A percentile compares a stretch with the other conserved stretches of the same genome.
Conservation (phyloP, 2,888 invertebrate genomes). For the Buathra laborator region DNA sequence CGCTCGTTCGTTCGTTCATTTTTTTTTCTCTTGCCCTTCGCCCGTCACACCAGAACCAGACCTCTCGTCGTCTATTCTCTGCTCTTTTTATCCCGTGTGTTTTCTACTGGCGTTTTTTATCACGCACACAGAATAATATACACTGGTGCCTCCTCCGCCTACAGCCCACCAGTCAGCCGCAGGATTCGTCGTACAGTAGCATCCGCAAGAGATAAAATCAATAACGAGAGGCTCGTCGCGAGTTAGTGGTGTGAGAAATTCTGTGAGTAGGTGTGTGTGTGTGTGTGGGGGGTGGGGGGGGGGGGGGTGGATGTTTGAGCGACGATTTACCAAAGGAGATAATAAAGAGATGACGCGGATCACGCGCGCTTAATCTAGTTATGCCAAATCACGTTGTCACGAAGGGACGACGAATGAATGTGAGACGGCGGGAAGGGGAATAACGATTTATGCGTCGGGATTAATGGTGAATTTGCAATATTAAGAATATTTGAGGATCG, state of each 20-base stretch:
- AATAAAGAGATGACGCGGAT: slow-evolving; percentile 56
- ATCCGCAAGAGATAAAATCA: slow-evolving; percentile 83
- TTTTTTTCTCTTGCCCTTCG: slow-evolving; percentile 61
- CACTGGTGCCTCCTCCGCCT: neutral
- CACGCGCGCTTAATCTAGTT: slow-evolving; percentile 62
- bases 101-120: slow-evolving; percentile 6
- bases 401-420: slow-evolving; percentile 23
- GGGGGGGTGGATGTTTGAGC: neutral
- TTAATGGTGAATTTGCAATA: too few relatives aligned
- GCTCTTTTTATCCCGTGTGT: slow-evolving; percentile 13
- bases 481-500: too few relatives aligned
- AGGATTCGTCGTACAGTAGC: slow-evolving; percentile 65
- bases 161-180: neutral
- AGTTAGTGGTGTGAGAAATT: slow-evolving; percentile 9
- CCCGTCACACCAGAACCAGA: slow-evolving; percentile 22
- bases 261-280: too few relatives aligned
- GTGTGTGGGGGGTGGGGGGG: too few relatives aligned
- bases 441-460: too few relatives aligned
- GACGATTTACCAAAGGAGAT: slow-evolving; percentile 29
- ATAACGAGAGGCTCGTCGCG: slow-evolving; percentile 74
- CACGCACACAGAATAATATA: slow-evolving; percentile 32
- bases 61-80: slow-evolving; percentile 40
- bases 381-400: slow-evolving; percentile 69
- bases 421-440: neutral
- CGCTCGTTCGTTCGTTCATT: slow-evolving; percentile 43